These are phyloP conservation scores for Neotoma lepida DNA, from an alignment of 2,113 vertebrate genomes.

Conservation along the genomic window DNA sequence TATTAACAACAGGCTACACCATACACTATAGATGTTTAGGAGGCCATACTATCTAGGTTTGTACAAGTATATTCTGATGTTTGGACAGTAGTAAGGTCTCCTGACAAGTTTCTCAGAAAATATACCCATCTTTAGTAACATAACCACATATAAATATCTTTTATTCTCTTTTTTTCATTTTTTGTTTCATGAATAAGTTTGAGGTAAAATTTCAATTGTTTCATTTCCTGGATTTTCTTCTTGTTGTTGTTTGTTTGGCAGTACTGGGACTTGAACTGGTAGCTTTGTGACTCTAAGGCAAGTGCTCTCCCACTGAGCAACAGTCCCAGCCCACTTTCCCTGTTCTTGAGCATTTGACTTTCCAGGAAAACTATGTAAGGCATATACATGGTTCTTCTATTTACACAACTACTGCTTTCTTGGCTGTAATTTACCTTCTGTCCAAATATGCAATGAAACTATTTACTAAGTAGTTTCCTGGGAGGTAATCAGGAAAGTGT, in stretches of 20 bases:
- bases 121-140: not conserved
- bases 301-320: not conserved
- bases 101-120: not conserved
- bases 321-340: not conserved
- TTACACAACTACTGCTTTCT: conserved; percentile 38
- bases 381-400: not conserved
- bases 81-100: not conserved
- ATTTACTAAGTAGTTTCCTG: conserved; percentile 28
- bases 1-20: not conserved
- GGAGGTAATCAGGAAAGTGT: not conserved
- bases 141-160: not conserved
- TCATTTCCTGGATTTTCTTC: not conserved
- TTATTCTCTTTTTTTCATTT: not conserved
- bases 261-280: too few species aligned
- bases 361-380: conserved; percentile 1
- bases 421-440: conserved; percentile 45
- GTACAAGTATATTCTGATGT: conserved; percentile 1
- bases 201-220: conserved; percentile 38
- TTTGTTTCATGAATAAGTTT: conserved; percentile 42
- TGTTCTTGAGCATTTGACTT: not conserved
- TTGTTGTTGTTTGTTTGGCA: not conserved
- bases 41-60: not conserved
- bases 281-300: too few species aligned
- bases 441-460: conserved; percentile 20
- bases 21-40: not conserved